A percentile compares a stretch with the other conserved stretches of the same genome.
These are phyloP conservation scores for Eristalis arbustorum DNA, from an alignment of 2,888 invertebrate species.

Conservation along the genomic window DNA sequence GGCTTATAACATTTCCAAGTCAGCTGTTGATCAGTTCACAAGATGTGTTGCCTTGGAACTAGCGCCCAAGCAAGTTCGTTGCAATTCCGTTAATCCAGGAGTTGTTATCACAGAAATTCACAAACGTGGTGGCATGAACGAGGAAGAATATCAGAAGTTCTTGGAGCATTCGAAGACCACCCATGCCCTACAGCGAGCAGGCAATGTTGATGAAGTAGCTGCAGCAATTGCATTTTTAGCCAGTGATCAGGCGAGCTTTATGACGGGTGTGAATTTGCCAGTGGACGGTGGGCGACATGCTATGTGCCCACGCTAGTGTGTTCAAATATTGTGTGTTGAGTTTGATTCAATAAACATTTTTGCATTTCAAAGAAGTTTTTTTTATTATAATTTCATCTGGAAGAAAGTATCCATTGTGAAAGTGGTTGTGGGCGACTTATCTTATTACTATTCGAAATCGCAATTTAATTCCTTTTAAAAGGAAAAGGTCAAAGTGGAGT, in stretches of 20 bases:
- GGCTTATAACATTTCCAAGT: conserved; percentile 94
- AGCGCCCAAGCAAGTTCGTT: conserved; percentile 88
- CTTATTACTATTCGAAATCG: no score
- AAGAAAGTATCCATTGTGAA: not conserved
- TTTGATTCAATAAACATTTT: conserved; percentile 7
- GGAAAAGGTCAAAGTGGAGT: no score
- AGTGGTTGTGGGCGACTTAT: no score
- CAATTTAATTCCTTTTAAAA: no score
- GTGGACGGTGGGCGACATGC: conserved; percentile 97
- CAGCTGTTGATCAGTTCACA: conserved; percentile 95
- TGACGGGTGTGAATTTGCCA: conserved; percentile 92
- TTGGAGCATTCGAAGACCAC: conserved; percentile 91
- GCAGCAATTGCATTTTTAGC: conserved; percentile 94
- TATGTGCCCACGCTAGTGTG: conserved; percentile 89
- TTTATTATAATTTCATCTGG: not conserved
- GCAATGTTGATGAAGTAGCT: conserved; percentile 91
- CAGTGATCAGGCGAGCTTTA: conserved; percentile 91
- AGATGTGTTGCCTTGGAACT: conserved; percentile 92
- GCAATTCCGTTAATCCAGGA: conserved; percentile 93
- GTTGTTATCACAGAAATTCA: conserved; percentile 93
- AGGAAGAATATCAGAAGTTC: conserved; percentile 90
- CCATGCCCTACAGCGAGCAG: conserved; percentile 93
- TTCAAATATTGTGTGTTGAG: not conserved
- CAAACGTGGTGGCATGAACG: conserved; percentile 89
- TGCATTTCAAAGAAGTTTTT: no score